These are phyloP conservation scores for Caenorhabditis remanei DNA, from an alignment of 1,140 invertebrate species.

Conservation along the genomic window DNA sequence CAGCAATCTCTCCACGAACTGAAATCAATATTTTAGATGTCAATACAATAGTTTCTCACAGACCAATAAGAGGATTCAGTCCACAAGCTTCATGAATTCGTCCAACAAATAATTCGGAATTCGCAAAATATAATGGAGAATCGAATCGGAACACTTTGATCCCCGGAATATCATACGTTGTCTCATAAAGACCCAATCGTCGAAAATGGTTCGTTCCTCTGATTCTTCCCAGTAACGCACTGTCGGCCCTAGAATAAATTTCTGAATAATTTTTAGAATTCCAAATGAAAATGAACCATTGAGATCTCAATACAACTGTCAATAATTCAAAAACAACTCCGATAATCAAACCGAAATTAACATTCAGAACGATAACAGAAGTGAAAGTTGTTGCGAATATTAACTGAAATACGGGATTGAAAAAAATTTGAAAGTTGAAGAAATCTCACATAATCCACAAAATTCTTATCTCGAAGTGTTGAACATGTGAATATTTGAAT, in stretches of 20 bases:
- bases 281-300: slow-evolving; percentile 70
- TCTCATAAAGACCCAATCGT: slow-evolving; percentile 67
- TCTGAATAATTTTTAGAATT: not conserved
- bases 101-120: slow-evolving; percentile 79
- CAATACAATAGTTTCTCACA: slow-evolving; percentile 65
- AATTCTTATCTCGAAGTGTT: slow-evolving; percentile 77
- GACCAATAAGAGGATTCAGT: slow-evolving; percentile 70
- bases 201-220: slow-evolving; percentile 69
- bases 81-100: slow-evolving; percentile 64
- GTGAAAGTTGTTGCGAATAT: slow-evolving; percentile 80
- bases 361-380: slow-evolving; percentile 79
- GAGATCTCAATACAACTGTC: slow-evolving; percentile 79
- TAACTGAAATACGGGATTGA: slow-evolving; percentile 72
- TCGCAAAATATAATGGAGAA: slow-evolving; percentile 80
- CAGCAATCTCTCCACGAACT: slow-evolving; percentile 71
- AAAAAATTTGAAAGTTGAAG: not conserved
- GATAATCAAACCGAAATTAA: slow-evolving; percentile 79
- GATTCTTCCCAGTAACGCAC: slow-evolving; percentile 67
- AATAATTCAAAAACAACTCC: slow-evolving; percentile 79
- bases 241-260: slow-evolving; percentile 63
- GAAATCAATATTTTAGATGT: slow-evolving; percentile 74
- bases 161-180: slow-evolving; percentile 77
- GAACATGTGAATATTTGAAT: slow-evolving; percentile 78
- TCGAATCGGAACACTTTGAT: slow-evolving; percentile 80
- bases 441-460: slow-evolving; percentile 79